Base-by-base conservation (phyloP, 1,140 invertebrate species). In the Aradophagus sp. region DNA sequence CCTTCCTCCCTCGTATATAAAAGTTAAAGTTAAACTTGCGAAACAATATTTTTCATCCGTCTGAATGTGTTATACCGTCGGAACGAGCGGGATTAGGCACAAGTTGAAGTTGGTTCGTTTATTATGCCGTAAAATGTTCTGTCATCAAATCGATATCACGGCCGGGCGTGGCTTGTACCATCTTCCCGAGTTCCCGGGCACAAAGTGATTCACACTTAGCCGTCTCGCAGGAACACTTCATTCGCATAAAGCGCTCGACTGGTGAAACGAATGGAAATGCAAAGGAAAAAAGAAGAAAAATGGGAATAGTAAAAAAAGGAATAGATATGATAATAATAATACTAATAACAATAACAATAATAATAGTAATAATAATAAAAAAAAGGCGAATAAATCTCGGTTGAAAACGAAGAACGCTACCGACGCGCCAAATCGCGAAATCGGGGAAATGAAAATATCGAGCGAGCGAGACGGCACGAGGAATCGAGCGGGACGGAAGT, bases 61-160 rank as follows among this genome's bases (percentile, higher is more conserved):
- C 8, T 15, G 20, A 35, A 41, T 8, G 15, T 7, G 20, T 13
- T 27, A 36, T 45, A 36, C 19, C 31, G 2, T 35, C 0, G 2
- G 7, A 26, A 4, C 20, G 12, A 27, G 8, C 16, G 42, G 47
- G 47, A 53, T 63, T 50, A 56, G 53, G 20, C 29, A 36, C 53
- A 52, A 58, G 55, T 67, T 39, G 52, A 50, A 62, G 35, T 31
- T 32, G 38, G 42, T 58, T 44, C 52, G 67, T 65, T 71, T 63
- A 63, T 71, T 58, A 71, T 65, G 52, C 53, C 53, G 53, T 70
- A 70, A 70, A 63, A 70, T 56, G 67, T 70, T 58, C 56, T 69
- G 67, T 70, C 67, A 70, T 70, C 67, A 62, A 70, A 70, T 70
- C 67, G 67, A 70, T 70, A 70, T 70, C 67, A 52, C 67, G 32